Evolutionary conservation across 2,113 vertebrate species (phyloP).

Genomic region (Pteronura brasiliensis): DNA sequence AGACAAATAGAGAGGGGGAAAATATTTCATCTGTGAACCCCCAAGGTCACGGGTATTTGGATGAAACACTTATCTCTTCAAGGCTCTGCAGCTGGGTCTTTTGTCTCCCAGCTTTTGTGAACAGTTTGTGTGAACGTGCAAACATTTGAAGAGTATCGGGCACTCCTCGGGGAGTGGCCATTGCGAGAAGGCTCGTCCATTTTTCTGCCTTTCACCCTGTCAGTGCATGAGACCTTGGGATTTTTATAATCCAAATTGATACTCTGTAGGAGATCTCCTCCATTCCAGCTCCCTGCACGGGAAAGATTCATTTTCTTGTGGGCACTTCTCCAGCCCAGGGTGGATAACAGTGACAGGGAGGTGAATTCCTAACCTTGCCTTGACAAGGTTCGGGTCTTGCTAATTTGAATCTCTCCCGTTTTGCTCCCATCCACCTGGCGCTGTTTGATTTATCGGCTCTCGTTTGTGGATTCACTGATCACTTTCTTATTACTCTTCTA

Average conservation of each 20-base stretch:
- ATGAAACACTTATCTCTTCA: slow-evolving; percentile 45
- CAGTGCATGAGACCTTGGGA: slow-evolving; percentile 52
- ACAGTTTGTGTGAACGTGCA: neutral
- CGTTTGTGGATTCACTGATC: slow-evolving; percentile 82
- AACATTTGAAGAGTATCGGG: neutral
- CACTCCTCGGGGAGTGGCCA: neutral
- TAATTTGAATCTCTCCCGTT: slow-evolving; percentile 65
- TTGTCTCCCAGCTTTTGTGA: neutral
- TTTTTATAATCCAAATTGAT: slow-evolving; percentile 73
- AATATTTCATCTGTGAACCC: neutral
- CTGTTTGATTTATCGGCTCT: slow-evolving; percentile 77
- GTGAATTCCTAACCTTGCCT: neutral
- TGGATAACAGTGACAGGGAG: neutral
- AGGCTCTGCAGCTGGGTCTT: slow-evolving; percentile 42
- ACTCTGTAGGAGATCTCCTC: slow-evolving; percentile 43
- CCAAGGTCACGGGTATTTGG: slow-evolving; percentile 28
- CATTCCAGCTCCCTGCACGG: slow-evolving; percentile 21
- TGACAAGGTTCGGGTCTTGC: neutral
- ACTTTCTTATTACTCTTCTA: slow-evolving; percentile 80
- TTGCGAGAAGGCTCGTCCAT: neutral
- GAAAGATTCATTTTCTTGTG: slow-evolving; percentile 36
- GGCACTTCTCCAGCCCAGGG: neutral
- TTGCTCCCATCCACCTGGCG: slow-evolving; percentile 35
- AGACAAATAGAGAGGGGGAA: neutral
- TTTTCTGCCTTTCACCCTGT: slow-evolving; percentile 59